Evolutionary conservation across 2,797 vertebrate species (phyloP).

Genomic region (Allobates femoralis): DNA sequence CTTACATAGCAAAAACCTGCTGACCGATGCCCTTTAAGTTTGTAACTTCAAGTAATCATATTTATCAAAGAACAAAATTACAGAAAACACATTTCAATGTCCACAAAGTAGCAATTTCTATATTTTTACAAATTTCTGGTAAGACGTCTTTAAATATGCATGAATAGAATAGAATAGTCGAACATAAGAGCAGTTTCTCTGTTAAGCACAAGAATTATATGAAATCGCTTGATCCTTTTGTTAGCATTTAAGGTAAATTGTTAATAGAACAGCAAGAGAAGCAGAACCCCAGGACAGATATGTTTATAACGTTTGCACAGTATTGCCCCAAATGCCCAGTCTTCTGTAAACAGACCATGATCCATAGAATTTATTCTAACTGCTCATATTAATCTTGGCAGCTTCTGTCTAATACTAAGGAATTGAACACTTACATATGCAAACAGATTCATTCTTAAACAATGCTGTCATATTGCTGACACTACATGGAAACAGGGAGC

Average conservation of each 20-base stretch:
- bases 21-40: too few species aligned
- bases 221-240: slow-evolving; percentile 5
- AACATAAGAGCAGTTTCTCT: background rate
- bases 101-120: background rate
- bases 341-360: slow-evolving; percentile 17
- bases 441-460: slow-evolving; percentile 42
- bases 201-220: background rate
- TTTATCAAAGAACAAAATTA: too few species aligned
- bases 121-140: too few species aligned
- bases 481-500: slow-evolving; percentile 48
- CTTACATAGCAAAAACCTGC: too few species aligned
- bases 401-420: slow-evolving; percentile 49
- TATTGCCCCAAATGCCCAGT: slow-evolving; percentile 24
- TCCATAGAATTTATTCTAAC: slow-evolving; percentile 26
- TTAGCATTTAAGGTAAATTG: slow-evolving; percentile 14
- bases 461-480: slow-evolving; percentile 51
- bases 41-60: too few species aligned
- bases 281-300: slow-evolving; percentile 25
- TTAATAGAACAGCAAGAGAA: background rate
- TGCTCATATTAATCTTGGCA: slow-evolving; percentile 49
- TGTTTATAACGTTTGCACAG: slow-evolving; percentile 22
- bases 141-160: background rate
- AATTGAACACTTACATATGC: slow-evolving; percentile 51
- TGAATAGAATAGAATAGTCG: background rate
- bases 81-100: background rate